Base-by-base conservation (phyloP, 2,797 vertebrate species). In the Iguana delicatissima region DNA sequence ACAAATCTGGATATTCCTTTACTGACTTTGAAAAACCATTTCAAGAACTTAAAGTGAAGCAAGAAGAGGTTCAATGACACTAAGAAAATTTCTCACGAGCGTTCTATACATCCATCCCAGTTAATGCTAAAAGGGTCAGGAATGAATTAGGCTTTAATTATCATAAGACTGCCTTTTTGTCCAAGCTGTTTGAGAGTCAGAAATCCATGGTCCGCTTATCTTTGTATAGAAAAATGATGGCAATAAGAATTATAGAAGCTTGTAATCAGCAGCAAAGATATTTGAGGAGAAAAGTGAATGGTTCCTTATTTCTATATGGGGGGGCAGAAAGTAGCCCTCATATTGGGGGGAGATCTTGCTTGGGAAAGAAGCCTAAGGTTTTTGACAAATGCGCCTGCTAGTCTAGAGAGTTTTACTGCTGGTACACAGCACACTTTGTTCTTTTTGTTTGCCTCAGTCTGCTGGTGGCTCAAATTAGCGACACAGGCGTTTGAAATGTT, bases 401-500 rank as follows among this genome's bases (percentile, higher is more conserved):
- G 84, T 0, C 0, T 73, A 16, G 59, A 16, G 82, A 89, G 80
- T 91, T 92, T 94, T 91, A 90, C 79, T 92, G 89, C 92, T 85
- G 85, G 89, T 90, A 93, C 93, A 91, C 89, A 74, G 94, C 87
- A 94, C 82, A 87, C 89, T 94, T 92, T 90, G 93, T 93, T 92
- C 89, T 90, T 94, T 95, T 95, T 93, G 94, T 96, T 94, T 92
- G 72, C 29, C 76, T 85, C 50, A 85, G 91, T 92, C 93, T 89
- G 93, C 92, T 93, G 92, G 85, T 94, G 91, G 91, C 92, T 94
- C 93, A 93, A 94, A 95, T 95, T 89, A 90, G 93, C 80, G 94
- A 92, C 95, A 88, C 0, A 9, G 93, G 67, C 89, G 86, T 95
- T 94, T 92, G 84, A 92, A 86, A 91, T 57, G 90, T 83, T 92